phyloP scores from a whole-genome alignment of 2,888 invertebrate genomes.

The Sesia apiformis region DNA sequence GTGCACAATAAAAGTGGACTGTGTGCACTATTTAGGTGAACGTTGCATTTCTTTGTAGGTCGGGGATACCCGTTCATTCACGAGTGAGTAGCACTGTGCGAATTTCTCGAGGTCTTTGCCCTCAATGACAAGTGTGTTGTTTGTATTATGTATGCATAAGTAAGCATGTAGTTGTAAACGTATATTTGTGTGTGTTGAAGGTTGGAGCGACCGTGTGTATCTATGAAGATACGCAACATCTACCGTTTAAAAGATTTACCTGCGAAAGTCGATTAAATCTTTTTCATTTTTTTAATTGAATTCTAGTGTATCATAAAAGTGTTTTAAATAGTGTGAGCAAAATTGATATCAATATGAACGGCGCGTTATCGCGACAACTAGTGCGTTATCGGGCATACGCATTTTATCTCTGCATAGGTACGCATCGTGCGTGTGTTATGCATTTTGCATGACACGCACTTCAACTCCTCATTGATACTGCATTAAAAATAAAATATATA shows the following conservation, averaged over 20 bases:
- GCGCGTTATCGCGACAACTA: constrained; percentile 43
- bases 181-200: too few species aligned
- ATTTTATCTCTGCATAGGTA: constrained; percentile 54
- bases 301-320: too few species aligned
- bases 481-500: constrained; percentile 30
- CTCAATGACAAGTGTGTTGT: too few species aligned
- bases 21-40: constrained; percentile 36
- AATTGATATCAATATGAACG: constrained; percentile 31
- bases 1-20: constrained; percentile 54
- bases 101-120: too few species aligned
- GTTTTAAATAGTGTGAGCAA: constrained; percentile 24
- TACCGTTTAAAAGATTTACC: too few species aligned
- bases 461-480: constrained; percentile 27
- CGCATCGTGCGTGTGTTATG: constrained; percentile 52
- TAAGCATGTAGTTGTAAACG: too few species aligned
- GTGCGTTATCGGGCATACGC: constrained; percentile 50
- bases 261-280: too few species aligned
- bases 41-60: constrained; percentile 53
- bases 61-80: constrained; percentile 53
- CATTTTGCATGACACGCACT: constrained; percentile 58
- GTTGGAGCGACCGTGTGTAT: too few species aligned
- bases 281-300: too few species aligned
- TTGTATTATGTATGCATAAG: too few species aligned
- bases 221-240: too few species aligned
- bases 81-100: not conserved